phyloP scores from a whole-genome alignment of 2,113 vertebrate genomes.

The Heptranchias perlo region DNA sequence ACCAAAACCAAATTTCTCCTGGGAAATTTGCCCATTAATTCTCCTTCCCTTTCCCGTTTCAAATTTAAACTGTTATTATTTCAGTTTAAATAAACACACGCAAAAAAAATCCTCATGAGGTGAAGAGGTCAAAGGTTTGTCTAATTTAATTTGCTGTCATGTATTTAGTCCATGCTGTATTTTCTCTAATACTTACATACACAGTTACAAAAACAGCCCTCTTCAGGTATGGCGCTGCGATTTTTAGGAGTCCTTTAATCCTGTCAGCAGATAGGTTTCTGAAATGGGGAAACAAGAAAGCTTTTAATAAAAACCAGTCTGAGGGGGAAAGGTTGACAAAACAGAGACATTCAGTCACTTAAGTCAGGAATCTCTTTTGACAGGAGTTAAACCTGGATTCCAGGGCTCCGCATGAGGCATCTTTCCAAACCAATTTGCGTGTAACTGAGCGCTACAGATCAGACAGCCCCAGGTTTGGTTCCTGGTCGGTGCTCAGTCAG shows the following conservation, averaged over 20 bases:
- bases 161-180: too few species aligned
- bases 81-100: neutral
- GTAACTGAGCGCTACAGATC: neutral
- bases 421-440: neutral
- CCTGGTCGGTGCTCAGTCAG: neutral
- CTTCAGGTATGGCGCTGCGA: conserved; percentile 76
- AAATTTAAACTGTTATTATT: neutral
- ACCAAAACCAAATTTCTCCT: neutral
- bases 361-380: neutral
- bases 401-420: neutral
- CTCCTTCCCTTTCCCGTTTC: neutral
- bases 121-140: neutral
- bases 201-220: conserved; percentile 70
- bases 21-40: neutral
- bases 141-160: neutral
- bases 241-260: conserved; percentile 47
- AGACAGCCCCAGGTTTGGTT: neutral
- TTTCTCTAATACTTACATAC: conserved; percentile 69
- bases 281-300: conserved; percentile 39
- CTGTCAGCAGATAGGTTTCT: conserved; percentile 52
- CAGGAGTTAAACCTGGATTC: neutral
- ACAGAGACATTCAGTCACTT: neutral
- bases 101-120: neutral
- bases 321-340: neutral
- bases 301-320: neutral